Conservation (phyloP, 2,888 invertebrate genomes). For the Notodonta ziczac region DNA sequence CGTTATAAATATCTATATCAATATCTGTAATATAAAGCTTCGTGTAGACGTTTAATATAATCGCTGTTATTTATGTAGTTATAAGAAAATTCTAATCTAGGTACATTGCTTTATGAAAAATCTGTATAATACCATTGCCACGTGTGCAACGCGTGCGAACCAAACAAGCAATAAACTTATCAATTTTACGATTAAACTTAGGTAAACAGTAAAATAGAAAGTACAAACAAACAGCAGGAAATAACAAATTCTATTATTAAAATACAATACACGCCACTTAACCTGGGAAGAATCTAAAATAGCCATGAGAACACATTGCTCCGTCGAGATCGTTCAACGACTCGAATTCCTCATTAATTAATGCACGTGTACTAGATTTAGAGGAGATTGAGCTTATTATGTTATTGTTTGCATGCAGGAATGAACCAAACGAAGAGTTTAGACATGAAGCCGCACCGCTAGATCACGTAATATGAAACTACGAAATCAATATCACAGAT, state of each 20-base stretch:
- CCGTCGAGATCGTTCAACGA: slow-evolving; percentile 45
- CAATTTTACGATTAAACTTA: slow-evolving; percentile 1
- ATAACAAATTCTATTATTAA: slow-evolving; percentile 35
- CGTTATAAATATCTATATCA: neutral
- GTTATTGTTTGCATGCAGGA: slow-evolving; percentile 50
- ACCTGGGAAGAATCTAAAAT: slow-evolving; percentile 59
- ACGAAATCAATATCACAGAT: slow-evolving; percentile 40
- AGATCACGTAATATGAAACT: slow-evolving; percentile 48
- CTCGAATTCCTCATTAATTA: slow-evolving; percentile 53
- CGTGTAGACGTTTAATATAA: no score
- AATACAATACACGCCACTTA: slow-evolving; percentile 44
- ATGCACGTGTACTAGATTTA: slow-evolving; percentile 49
- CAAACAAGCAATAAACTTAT: neutral
- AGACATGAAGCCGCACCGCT: slow-evolving; percentile 34
- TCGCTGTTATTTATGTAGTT: no score
- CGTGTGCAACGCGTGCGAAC: neutral
- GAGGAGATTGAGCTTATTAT: slow-evolving; percentile 42
- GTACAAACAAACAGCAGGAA: slow-evolving; percentile 41
- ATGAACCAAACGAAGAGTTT: slow-evolving; percentile 53
- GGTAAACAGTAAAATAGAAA: slow-evolving; percentile 26
- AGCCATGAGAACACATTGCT: slow-evolving; percentile 54
- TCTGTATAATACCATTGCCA: neutral
- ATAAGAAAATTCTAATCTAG: no score
- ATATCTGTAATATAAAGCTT: no score
- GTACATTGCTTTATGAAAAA: no score